Percentiles rank a stretch among this genome's conserved stretches.
These are phyloP conservation scores for Pipistrellus nathusii DNA, from an alignment of 2,797 vertebrate genomes.

Conservation along the genomic window DNA sequence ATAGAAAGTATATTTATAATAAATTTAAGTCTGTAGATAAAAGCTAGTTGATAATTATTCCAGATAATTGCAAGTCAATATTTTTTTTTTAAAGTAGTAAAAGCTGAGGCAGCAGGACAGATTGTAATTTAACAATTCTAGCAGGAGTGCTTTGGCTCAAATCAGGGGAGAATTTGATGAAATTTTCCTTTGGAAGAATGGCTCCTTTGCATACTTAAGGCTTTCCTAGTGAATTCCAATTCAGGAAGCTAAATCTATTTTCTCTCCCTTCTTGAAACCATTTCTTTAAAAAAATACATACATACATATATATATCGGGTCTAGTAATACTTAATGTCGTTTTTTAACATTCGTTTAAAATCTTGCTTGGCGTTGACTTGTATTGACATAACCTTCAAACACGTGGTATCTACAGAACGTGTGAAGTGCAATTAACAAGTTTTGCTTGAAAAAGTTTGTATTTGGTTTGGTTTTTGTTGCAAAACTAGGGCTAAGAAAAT, in stretches of 20 bases:
- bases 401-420: no score
- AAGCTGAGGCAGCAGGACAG: not conserved
- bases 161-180: constrained; percentile 14
- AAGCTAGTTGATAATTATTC: constrained; percentile 48
- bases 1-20: constrained; percentile 15
- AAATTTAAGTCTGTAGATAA: constrained; percentile 30
- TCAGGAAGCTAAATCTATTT: constrained; percentile 35
- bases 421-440: no score
- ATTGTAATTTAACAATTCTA: constrained; percentile 9
- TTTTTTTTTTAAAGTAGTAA: constrained; percentile 45
- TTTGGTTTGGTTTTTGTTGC: no score
- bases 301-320: no score
- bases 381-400: no score
- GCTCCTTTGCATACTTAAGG: not conserved
- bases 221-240: constrained; percentile 34
- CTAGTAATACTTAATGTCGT: no score
- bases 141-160: not conserved
- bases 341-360: no score
- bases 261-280: constrained; percentile 45
- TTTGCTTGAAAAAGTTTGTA: no score
- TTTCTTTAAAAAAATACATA: not conserved
- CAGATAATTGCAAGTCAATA: constrained; percentile 45
- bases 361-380: no score
- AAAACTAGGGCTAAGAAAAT: no score
- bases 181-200: not conserved